Percentiles rank a stretch among this genome's conserved stretches.
phyloP scores from a whole-genome alignment of 2,113 vertebrate genomes.

The Melanotaenia duboulayi region DNA sequence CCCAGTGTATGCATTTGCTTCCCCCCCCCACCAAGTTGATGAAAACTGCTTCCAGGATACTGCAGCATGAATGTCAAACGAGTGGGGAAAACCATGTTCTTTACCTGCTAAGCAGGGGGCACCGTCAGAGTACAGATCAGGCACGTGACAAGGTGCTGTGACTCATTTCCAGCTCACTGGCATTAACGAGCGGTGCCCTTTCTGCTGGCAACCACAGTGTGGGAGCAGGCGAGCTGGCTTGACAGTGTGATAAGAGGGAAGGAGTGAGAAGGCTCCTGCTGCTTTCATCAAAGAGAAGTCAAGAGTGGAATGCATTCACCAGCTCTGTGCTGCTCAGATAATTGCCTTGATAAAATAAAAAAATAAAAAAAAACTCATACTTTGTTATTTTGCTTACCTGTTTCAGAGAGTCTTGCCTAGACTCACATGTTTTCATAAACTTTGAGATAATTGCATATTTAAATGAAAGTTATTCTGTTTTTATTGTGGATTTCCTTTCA shows the following conservation, averaged over 20 bases:
- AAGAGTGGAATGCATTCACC: conserved; percentile 58
- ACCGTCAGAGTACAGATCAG: conserved; percentile 49
- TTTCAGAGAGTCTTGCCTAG: conserved; percentile 45
- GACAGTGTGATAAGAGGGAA: conserved; percentile 66
- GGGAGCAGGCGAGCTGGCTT: conserved; percentile 64
- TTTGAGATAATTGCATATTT: conserved; percentile 26
- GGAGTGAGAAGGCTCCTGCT: conserved; percentile 67
- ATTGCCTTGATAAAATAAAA: conserved; percentile 62
- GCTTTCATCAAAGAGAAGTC: conserved; percentile 71
- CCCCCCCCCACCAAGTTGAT: conserved; percentile 38
- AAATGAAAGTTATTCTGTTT: conserved; percentile 8
- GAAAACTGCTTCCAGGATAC: conserved; percentile 59
- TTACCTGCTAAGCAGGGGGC: conserved; percentile 52
- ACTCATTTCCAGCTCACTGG: conserved; percentile 78
- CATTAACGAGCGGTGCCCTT: conserved; percentile 77
- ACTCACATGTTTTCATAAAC: conserved; percentile 25
- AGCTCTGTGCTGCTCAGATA: conserved; percentile 53
- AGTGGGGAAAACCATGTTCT: conserved; percentile 57
- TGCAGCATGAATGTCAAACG: conserved; percentile 65
- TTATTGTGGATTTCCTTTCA: conserved; percentile 5
- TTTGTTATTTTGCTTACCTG: conserved; percentile 66
- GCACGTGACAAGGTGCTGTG: conserved; percentile 70
- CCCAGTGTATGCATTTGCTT: conserved; percentile 43
- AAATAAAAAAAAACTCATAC: conserved; percentile 36
- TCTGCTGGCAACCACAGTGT: conserved; percentile 64